Conservation (phyloP, 2,113 vertebrate genomes). For the Elephantulus edwardii region DNA sequence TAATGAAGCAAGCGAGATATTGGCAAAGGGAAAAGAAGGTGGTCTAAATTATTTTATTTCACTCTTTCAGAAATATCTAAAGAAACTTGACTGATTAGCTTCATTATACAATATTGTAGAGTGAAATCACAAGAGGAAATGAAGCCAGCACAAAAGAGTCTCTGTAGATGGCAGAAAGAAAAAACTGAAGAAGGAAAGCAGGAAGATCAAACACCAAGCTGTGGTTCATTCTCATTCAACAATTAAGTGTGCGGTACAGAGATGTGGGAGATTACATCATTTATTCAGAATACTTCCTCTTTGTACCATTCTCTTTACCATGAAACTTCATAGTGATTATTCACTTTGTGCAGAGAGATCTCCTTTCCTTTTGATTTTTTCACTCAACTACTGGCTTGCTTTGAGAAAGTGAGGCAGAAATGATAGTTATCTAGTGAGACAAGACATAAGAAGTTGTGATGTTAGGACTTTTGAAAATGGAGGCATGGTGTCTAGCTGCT, state of each 20-base stretch:
- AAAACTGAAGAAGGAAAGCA: background rate
- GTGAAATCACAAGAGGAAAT: background rate
- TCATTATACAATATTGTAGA: background rate
- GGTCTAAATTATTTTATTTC: conserved; percentile 10
- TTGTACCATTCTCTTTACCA: background rate
- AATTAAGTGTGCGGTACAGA: background rate
- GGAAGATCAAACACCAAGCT: background rate
- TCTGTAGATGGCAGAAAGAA: background rate
- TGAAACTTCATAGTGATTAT: background rate
- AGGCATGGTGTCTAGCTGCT: too few relatives aligned
- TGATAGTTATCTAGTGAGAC: background rate
- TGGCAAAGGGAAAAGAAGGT: background rate
- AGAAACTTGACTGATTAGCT: background rate
- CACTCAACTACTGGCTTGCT: background rate
- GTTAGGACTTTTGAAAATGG: too few relatives aligned
- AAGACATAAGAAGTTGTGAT: background rate
- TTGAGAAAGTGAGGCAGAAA: background rate
- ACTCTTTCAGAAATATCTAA: background rate
- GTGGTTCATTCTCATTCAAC: background rate
- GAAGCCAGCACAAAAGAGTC: background rate
- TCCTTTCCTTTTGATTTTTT: background rate
- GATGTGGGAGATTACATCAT: background rate
- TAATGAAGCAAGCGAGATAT: background rate
- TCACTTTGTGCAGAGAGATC: background rate
- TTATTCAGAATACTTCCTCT: background rate